phyloP scores from a whole-genome alignment of 2,113 vertebrate genomes.

The Charadrius vociferus region DNA sequence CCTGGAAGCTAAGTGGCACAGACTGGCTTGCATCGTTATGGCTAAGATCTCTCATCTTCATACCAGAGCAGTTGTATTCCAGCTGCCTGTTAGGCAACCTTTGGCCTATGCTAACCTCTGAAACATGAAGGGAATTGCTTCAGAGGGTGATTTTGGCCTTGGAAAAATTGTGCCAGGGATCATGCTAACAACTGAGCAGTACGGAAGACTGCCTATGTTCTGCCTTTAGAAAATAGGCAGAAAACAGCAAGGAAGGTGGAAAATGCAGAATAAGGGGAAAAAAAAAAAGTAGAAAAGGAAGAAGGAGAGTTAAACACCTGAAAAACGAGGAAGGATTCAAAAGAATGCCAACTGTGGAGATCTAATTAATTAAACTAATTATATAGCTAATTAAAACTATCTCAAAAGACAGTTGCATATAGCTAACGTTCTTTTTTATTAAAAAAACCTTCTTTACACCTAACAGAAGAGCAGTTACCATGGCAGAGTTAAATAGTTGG shows the following conservation, averaged over 20 bases:
- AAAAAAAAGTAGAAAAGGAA: background rate
- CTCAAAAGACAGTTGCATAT: background rate
- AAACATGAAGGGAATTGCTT: background rate
- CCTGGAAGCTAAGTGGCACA: background rate
- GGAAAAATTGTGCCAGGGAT: background rate
- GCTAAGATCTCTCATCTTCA: background rate
- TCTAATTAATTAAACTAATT: background rate
- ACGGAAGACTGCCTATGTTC: background rate
- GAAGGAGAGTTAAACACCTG: background rate
- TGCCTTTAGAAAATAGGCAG: background rate
- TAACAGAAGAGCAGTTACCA: background rate
- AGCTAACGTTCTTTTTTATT: background rate
- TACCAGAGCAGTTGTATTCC: background rate
- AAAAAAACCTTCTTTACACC: background rate
- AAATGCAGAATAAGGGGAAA: background rate
- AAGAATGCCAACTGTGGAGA: background rate
- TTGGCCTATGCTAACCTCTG: background rate
- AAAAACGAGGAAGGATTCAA: background rate
- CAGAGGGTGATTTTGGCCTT: background rate
- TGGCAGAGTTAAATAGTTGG: background rate
- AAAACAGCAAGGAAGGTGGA: background rate
- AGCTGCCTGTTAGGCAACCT: background rate
- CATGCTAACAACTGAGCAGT: background rate
- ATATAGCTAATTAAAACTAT: background rate
- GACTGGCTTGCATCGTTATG: background rate